A percentile compares a stretch with the other conserved stretches of the same genome.
Evolutionary conservation across 2,113 vertebrate species (phyloP).

Genomic region (Camarhynchus parvulus): DNA sequence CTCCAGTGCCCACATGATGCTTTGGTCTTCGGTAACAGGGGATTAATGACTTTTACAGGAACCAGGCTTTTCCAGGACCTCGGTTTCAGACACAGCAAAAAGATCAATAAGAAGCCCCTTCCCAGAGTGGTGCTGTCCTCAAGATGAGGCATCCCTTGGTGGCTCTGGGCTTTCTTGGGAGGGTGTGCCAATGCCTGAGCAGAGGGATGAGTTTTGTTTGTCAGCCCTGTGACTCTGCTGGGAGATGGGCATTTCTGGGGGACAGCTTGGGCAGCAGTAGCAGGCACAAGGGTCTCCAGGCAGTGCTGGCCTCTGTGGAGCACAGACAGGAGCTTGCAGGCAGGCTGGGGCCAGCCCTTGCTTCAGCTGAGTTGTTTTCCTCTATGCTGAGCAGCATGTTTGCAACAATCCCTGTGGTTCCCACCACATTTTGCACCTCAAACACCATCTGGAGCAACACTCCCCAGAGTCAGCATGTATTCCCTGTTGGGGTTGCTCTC

Average conservation of each 20-base stretch:
- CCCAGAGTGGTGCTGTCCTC: not conserved
- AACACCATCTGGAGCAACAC: not conserved
- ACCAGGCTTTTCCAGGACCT: not conserved
- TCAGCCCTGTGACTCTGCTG: fast-evolving
- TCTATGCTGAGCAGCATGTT: not conserved
- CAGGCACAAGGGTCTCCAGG: not conserved
- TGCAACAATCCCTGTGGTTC: not conserved
- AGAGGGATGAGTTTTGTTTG: not conserved
- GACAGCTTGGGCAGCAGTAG: not conserved
- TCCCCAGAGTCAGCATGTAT: not conserved
- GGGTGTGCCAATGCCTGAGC: not conserved
- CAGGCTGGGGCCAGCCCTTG: not conserved
- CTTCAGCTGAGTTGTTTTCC: not conserved
- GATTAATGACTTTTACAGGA: not conserved
- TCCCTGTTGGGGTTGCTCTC: not conserved
- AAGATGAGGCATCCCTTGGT: fast-evolving
- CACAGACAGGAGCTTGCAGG: not conserved
- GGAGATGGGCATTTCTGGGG: not conserved
- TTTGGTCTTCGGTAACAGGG: not conserved
- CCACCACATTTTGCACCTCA: constrained; percentile 25
- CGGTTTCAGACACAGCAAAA: not conserved
- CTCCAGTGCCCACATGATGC: not conserved
- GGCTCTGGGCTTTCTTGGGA: not conserved
- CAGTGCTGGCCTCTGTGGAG: not conserved
- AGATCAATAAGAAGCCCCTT: not conserved